Evolutionary conservation across 2,888 invertebrate genomes (phyloP).

Genomic region (Polylopha cassiicola): DNA sequence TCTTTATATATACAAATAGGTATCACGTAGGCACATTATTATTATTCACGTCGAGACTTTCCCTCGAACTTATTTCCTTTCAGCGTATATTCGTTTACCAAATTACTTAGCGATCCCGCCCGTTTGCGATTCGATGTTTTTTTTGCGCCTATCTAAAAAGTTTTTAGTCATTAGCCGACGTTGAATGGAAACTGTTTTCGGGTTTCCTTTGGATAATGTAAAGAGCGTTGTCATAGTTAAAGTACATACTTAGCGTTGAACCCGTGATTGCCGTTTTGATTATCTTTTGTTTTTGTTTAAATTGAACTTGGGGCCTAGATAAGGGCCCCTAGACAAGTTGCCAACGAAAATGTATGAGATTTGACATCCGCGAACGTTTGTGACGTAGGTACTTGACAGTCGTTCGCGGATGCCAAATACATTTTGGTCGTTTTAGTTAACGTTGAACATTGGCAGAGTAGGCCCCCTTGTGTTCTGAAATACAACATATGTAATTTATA

Average conservation of each 20-base stretch:
- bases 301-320: too few relatives aligned
- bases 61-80: constrained; percentile 36
- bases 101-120: constrained; percentile 42
- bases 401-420: too few relatives aligned
- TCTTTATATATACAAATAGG: constrained; percentile 27
- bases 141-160: constrained; percentile 34
- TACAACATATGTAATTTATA: too few relatives aligned
- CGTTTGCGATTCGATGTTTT: constrained; percentile 36
- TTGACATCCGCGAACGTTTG: too few relatives aligned
- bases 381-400: too few relatives aligned
- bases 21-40: constrained; percentile 33
- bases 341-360: too few relatives aligned
- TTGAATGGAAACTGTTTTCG: constrained; percentile 16
- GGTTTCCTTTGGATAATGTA: constrained; percentile 2
- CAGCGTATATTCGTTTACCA: constrained; percentile 28
- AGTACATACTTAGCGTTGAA: constrained; percentile 1
- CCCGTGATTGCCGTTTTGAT: too few relatives aligned
- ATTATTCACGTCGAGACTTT: constrained; percentile 38
- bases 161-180: constrained; percentile 40
- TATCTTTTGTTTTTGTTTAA: too few relatives aligned
- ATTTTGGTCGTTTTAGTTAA: too few relatives aligned
- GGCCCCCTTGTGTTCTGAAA: too few relatives aligned
- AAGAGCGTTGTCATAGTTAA: constrained; percentile 8
- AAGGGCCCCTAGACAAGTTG: too few relatives aligned
- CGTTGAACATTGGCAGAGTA: too few relatives aligned